Evolutionary conservation across 2,797 vertebrate genomes (phyloP).

Genomic region (Enteromius argenteus): DNA sequence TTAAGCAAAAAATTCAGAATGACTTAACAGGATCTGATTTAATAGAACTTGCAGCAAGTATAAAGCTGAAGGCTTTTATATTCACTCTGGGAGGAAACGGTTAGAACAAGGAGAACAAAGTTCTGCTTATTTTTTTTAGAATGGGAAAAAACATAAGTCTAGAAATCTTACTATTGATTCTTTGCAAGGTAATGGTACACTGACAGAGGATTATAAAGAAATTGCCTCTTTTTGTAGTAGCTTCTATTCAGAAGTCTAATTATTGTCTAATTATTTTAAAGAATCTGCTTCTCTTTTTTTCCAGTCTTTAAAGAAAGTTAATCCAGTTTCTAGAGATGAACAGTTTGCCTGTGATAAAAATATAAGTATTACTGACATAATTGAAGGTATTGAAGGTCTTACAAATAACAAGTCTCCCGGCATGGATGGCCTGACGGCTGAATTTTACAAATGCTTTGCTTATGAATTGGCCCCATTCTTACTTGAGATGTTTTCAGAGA

Average conservation of each 20-base stretch:
- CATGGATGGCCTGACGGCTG: not conserved
- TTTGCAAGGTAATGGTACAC: not conserved
- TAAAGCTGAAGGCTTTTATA: not conserved
- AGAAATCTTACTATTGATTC: not conserved
- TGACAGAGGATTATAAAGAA: not conserved
- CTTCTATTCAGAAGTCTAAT: not conserved
- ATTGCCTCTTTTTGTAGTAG: not conserved
- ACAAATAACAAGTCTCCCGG: conserved; percentile 15
- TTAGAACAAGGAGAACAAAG: not conserved
- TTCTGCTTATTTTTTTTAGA: not conserved
- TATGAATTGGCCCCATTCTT: not conserved
- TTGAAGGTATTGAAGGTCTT: not conserved
- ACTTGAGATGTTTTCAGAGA: not conserved
- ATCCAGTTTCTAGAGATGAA: not conserved
- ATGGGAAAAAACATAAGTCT: not conserved
- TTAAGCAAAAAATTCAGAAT: not conserved
- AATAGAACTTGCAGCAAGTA: not conserved
- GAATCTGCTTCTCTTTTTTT: not conserved
- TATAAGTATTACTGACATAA: not conserved
- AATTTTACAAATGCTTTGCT: conserved; percentile 15
- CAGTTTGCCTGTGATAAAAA: not conserved
- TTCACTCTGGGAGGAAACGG: not conserved
- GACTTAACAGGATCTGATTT: not conserved
- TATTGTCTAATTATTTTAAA: not conserved
- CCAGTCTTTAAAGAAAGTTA: not conserved